Conservation (phyloP, 2,888 invertebrate species). For the Chaetoderma sp. region DNA sequence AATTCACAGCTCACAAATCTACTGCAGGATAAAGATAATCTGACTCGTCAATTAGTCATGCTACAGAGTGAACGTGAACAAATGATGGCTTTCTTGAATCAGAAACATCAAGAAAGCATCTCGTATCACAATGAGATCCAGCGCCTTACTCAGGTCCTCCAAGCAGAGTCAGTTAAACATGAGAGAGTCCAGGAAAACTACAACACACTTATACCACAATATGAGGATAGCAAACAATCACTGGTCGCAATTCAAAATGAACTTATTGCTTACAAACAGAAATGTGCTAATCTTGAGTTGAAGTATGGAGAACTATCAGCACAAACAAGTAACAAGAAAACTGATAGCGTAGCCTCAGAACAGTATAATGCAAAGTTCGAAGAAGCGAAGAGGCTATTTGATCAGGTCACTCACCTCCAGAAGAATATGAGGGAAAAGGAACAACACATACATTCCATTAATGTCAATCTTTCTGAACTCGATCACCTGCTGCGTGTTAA, state of each 20-base stretch:
- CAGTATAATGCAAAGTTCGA: constrained; percentile 44
- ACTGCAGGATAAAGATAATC: constrained; percentile 65
- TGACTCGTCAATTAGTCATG: constrained; percentile 80
- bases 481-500: constrained; percentile 45
- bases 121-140: constrained; percentile 89
- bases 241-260: constrained; percentile 68
- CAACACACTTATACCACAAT: constrained; percentile 60
- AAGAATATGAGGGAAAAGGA: constrained; percentile 24
- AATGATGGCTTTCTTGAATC: constrained; percentile 73
- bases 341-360: constrained; percentile 46
- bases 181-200: constrained; percentile 59
- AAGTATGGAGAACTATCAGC: constrained; percentile 59
- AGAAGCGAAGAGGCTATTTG: constrained; percentile 44
- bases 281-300: constrained; percentile 62
- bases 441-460: constrained; percentile 43
- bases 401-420: constrained; percentile 30
- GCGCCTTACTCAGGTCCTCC: constrained; percentile 72
- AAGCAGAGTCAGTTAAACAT: constrained; percentile 48
- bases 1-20: constrained; percentile 46
- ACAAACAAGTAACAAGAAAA: constrained; percentile 46
- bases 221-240: constrained; percentile 68
- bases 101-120: constrained; percentile 87
- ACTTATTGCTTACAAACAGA: constrained; percentile 63
- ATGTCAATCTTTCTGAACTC: constrained; percentile 46
- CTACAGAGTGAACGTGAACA: constrained; percentile 70